Conservation (phyloP, 2,797 vertebrate genomes). For the Karalla daura region DNA sequence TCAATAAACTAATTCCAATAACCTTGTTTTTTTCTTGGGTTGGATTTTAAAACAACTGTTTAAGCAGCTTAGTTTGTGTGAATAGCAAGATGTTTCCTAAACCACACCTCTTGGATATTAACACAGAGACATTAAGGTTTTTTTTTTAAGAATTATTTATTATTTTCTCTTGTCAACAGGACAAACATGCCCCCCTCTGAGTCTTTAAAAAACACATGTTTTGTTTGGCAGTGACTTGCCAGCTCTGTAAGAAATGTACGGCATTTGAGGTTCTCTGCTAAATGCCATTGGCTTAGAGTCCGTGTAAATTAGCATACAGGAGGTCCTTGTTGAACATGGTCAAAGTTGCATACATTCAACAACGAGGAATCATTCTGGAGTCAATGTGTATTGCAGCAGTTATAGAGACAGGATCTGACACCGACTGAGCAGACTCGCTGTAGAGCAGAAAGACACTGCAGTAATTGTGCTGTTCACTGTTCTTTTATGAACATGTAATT, state of each 20-base stretch:
- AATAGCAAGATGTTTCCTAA: no score
- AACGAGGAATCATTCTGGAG: constrained; percentile 24
- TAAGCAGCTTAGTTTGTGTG: no score
- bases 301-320: constrained; percentile 8
- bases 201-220: constrained; percentile 40
- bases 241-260: constrained; percentile 45
- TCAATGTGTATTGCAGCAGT: constrained; percentile 19
- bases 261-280: constrained; percentile 40
- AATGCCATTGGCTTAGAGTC: constrained; percentile 37
- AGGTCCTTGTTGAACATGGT: constrained; percentile 32
- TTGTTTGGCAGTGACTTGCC: constrained; percentile 36
- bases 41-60: no score
- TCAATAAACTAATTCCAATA: no score
- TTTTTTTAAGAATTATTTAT: constrained; percentile 57
- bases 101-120: no score
- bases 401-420: background rate
- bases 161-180: constrained; percentile 49
- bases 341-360: constrained; percentile 41
- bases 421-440: background rate
- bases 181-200: constrained; percentile 14
- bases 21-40: no score
- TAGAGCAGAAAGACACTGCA: background rate
- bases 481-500: background rate
- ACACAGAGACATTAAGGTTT: constrained; percentile 2
- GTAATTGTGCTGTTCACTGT: background rate